Conservation (phyloP, 2,113 vertebrate species). For the Hippolais icterina region DNA sequence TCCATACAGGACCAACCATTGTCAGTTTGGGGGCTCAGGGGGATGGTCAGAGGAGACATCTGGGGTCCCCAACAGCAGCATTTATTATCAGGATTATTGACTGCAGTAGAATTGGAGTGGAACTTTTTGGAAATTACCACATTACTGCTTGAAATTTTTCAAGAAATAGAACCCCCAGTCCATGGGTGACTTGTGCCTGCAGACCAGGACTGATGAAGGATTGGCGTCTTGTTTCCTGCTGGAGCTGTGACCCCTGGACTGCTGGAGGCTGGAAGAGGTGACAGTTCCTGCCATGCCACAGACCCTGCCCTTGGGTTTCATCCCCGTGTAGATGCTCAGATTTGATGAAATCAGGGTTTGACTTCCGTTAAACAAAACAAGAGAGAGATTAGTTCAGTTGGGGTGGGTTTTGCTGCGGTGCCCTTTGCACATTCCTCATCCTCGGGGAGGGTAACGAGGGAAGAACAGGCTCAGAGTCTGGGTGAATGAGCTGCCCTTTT, state of each 20-base stretch:
- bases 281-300: background rate
- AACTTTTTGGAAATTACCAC: background rate
- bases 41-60: background rate
- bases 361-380: background rate
- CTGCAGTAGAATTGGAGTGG: background rate
- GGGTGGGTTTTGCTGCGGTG: background rate
- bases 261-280: background rate
- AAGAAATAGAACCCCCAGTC: background rate
- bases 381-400: background rate
- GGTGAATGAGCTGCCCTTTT: background rate
- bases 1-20: background rate
- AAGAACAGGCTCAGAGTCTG: background rate
- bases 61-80: background rate
- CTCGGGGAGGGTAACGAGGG: background rate
- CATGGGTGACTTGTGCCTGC: background rate
- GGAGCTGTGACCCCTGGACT: background rate
- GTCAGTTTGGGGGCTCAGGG: fast-evolving
- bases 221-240: background rate
- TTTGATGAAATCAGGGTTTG: background rate
- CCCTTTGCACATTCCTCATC: background rate
- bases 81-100: background rate
- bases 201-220: background rate
- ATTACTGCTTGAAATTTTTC: background rate
- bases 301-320: background rate
- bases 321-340: background rate